Base-by-base conservation (phyloP, 1,140 invertebrate species). In the Lordiphosa mommai region DNA sequence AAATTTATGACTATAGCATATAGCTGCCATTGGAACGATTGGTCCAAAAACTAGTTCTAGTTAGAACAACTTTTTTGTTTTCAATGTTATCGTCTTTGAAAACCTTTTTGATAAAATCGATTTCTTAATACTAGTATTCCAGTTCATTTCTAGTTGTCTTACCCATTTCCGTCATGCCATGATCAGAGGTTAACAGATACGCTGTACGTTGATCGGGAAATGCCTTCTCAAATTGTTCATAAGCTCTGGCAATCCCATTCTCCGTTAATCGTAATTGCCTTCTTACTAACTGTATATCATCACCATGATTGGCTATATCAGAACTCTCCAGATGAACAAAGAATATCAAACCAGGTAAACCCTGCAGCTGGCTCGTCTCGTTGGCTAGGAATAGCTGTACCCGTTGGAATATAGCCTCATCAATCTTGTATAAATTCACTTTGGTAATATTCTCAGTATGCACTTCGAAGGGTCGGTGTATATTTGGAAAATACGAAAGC, bases 301-400 rank as follows among this genome's bases (percentile, higher is more conserved):
- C 97, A 2, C 20, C 20, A 23, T 23, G 20, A 23, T 23, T 23
- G 80, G 94, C 93, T 23, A 96, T 97, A 90, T 99, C 97, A 67
- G 97, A 93, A 8, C 96, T 97, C 10, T 98, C 90, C 41, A 99
- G 91, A 92, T 99, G 98, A 17, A 99, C 90, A 88, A 99, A 98
- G 65, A 98, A 93, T 8, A 99, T 88, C 52, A 96, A 91, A 86
- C 94, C 92, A 41, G 93, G 90, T 43, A 91, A 37, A 13, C 89
- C 46, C 34, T 65, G 61, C 12, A 93, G 41, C 14, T 87, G 88
- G 3, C 63, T 30, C 70, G 92, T 88, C 20, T 63, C 38, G 12
- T 89, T 80, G 12, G 89, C 9, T n/a, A 98, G 89, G 89, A 97
- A 96, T 12, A 89, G 34, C 72, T 93, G 90, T 32, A 98, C 93